Evolutionary conservation across 2,888 invertebrate genomes (phyloP), one percentile per base, ranked within the genome.

Genomic region (Sarcophaga carnaria): DNA sequence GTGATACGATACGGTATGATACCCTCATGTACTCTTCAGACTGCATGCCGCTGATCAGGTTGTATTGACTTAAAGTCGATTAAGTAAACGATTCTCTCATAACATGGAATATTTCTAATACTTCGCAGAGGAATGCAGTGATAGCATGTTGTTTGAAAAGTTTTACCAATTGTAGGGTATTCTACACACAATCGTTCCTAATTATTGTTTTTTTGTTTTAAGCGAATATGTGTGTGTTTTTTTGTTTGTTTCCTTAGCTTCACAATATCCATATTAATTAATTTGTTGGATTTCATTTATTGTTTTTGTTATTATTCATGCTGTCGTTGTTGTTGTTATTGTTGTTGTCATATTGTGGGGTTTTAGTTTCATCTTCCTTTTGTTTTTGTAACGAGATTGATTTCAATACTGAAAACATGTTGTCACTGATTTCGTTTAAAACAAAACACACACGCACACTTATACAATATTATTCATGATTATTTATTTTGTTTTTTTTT

Each of bases 311-410:
- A 47, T 27, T n/a, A 49, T 70, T 72, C 27, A 17, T 49, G 64
- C n/a, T 49, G 62, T 75, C 27, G 45, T n/a, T 77, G 14, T 63
- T 47, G 45, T n/a, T 77, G 6, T 63, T 69, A 59, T 20, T 80
- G 67, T 67, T 49, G 64, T 70, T 74, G 47, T 83, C 70, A 75
- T 60, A 79, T 76, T 70, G 66, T 62, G 75, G 47, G 69, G 71
- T 81, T 84, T 60, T 60, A 60, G 75, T 76, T 81, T 84, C 87
- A 87, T 87, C 84, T 87, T 79, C 81, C 84, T 87, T 84, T 87
- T 87, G 84, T 84, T 76, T 78, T 79, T 81, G 70, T 77, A 80
- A 49, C 54, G 37, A 37, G 66, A 66, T 76, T 62, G 37, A 54
- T 76, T 85, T 80, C 60, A 80, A 66, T 47, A 80, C 75, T 80